Base-by-base conservation (phyloP, 2,113 vertebrate genomes). In the Merops nubicus region DNA sequence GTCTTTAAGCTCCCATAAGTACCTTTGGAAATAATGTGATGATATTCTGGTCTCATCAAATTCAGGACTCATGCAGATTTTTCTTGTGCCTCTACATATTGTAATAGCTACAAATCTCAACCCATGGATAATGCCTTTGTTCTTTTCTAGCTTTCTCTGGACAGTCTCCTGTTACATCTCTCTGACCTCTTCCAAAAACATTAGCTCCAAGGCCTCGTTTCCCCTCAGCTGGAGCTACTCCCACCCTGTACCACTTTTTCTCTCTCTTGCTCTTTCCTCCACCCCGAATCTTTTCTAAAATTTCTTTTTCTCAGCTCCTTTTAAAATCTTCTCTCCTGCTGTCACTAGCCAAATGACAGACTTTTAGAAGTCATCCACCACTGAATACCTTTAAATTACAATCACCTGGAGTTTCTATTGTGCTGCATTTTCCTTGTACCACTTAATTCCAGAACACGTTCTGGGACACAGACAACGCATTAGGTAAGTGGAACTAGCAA, bases 361-460 rank as follows among this genome's bases (percentile, higher is more conserved):
- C 40, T 19, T 56, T 40, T 75, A 88, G 91, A 86, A 93, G 96
- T 86, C 74, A 60, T 68, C 80, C 78, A 42, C 26, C 28, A 4
- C 38, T 23, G 11, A 62, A 65, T 54, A 79, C 54, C 54, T 94
- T 93, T 50, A 43, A 65, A 73, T 56, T 23, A 22, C 81, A 74
- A 70, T 62, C 91, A 96, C 42, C 65, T 59, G 56, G 14, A 83
- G 31, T 80, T 94, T 92, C 67, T 34, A 33, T 31, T 28, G 31
- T 45, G 57, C 53, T 63, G 5, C 1, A 0, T 68, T 84, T 77
- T 45, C 81, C 60, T 23, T 72, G 36, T 65, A 83, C 89, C 84
- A 95, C 96, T 95, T 90, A 96, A 93, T 83, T 77, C 70, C 29
- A 40, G 68, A 89, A 94, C 70, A 53, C 43, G 43, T 54, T 89